Conservation (phyloP, 1,140 invertebrate species). For the Paraescarpia echinospica region DNA sequence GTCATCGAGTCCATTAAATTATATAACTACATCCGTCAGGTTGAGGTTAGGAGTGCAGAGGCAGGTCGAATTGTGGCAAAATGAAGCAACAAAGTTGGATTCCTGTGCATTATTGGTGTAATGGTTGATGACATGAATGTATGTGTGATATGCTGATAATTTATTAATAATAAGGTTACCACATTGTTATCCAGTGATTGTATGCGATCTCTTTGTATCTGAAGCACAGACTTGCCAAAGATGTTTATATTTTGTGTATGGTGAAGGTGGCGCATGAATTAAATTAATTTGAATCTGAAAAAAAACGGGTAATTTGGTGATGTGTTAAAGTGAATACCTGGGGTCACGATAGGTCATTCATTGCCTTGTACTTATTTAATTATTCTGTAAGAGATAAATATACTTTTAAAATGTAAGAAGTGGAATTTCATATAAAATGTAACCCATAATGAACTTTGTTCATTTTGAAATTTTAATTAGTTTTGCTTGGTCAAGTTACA, state of each 20-base stretch:
- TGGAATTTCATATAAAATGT: background rate
- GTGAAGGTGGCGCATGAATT: background rate
- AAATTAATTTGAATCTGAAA: conserved; percentile 1
- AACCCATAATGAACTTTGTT: background rate
- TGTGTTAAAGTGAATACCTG: background rate
- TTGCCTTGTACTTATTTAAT: too few relatives aligned
- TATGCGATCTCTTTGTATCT: background rate
- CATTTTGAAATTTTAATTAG: background rate
- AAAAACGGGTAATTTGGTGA: background rate
- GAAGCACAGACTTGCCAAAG: background rate
- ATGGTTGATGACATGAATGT: background rate
- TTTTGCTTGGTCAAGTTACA: too few relatives aligned
- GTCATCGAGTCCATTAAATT: background rate
- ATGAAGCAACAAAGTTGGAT: background rate
- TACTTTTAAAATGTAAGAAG: background rate
- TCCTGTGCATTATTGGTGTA: background rate
- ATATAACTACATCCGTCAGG: background rate
- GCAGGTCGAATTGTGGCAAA: background rate
- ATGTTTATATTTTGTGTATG: conserved; percentile 2
- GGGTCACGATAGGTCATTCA: background rate
- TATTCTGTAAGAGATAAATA: too few relatives aligned
- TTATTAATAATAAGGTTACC: conserved; percentile 3
- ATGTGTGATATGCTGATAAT: background rate
- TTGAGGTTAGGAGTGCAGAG: background rate
- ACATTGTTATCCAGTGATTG: background rate